These are phyloP conservation scores for Origma solitaria DNA, from an alignment of 2,113 vertebrate species.

Conservation along the genomic window DNA sequence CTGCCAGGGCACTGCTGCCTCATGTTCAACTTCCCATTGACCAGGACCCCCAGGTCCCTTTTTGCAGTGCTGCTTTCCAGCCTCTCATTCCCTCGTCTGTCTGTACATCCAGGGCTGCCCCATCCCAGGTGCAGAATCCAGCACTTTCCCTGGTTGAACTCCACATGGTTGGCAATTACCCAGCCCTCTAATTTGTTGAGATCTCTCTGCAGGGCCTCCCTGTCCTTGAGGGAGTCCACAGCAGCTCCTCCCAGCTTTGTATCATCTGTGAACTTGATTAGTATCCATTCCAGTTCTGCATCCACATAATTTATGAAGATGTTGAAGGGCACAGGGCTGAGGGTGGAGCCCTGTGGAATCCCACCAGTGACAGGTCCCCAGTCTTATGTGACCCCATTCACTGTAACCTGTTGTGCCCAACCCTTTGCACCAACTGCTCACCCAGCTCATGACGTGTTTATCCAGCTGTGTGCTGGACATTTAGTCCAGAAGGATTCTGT, in stretches of 20 bases:
- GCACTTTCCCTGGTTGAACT: not conserved
- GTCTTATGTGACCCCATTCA: not conserved
- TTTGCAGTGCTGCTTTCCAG: rapidly evolving
- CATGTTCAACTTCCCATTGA: rapidly evolving
- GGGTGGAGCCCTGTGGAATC: not conserved
- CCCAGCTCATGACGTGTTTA: not conserved
- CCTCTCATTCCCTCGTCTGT: rapidly evolving
- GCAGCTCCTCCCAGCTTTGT: not conserved
- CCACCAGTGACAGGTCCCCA: not conserved
- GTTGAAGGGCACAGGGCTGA: not conserved
- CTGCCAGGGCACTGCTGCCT: not conserved
- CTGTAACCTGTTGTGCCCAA: not conserved
- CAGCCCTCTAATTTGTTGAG: not conserved
- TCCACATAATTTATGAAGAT: not conserved
- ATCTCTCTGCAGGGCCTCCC: not conserved
- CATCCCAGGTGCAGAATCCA: not conserved
- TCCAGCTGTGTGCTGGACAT: not conserved
- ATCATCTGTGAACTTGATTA: rapidly evolving
- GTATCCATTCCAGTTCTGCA: not conserved
- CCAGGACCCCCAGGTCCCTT: not conserved
- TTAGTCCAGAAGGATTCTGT: not conserved
- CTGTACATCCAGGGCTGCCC: rapidly evolving
- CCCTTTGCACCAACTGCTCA: not conserved
- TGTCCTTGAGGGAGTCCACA: not conserved
- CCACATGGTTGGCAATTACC: not conserved